Evolutionary conservation across 2,888 invertebrate species (phyloP).

Genomic region (Galerucella pusilla): DNA sequence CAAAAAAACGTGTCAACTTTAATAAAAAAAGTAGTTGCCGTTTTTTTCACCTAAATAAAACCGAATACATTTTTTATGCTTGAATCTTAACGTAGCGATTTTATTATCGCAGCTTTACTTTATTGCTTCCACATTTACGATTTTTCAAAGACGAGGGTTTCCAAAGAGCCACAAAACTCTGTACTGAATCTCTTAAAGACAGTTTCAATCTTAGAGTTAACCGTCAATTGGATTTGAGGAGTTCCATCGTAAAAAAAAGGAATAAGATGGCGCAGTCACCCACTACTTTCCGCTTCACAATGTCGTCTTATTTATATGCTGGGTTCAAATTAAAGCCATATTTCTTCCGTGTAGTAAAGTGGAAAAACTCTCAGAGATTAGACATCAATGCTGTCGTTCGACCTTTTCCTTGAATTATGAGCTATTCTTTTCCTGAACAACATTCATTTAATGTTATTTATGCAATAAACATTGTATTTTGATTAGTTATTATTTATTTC

Average conservation of each 20-base stretch:
- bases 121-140: background rate
- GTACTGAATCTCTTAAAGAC: slow-evolving; percentile 1
- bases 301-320: slow-evolving; percentile 23
- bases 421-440: too few species aligned
- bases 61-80: background rate
- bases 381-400: background rate
- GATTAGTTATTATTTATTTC: too few species aligned
- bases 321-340: slow-evolving; percentile 25
- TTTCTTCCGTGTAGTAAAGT: slow-evolving; percentile 8
- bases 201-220: background rate
- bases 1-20: background rate
- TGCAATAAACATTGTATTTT: too few species aligned
- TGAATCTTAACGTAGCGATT: background rate
- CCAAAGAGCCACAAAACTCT: background rate
- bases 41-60: too few species aligned
- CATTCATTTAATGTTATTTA: too few species aligned
- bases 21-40: background rate
- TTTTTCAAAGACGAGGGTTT: background rate
- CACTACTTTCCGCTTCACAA: slow-evolving; percentile 9
- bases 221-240: slow-evolving; percentile 16
- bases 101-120: background rate
- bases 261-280: slow-evolving; percentile 17
- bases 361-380: background rate
- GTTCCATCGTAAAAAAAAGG: slow-evolving; percentile 3
- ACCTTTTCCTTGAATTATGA: background rate